phyloP scores from a whole-genome alignment of 1,140 invertebrate genomes.

The Trinorchestia longiramus region DNA sequence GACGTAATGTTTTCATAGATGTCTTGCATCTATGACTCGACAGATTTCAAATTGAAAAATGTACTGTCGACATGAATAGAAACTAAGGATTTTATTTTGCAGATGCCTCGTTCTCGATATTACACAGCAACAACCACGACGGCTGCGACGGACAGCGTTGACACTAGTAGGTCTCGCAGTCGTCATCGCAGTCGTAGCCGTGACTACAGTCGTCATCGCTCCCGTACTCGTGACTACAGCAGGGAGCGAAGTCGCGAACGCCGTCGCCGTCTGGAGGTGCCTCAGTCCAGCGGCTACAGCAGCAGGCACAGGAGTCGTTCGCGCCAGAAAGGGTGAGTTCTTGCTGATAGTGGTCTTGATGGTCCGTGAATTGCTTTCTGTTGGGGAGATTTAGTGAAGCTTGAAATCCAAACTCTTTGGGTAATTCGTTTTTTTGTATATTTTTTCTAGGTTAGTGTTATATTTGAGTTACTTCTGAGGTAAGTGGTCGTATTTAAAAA shows the following conservation, averaged over 20 bases:
- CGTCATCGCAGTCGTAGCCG: background rate
- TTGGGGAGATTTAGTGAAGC: too few species aligned
- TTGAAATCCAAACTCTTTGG: too few species aligned
- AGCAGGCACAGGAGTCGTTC: slow-evolving; percentile 35
- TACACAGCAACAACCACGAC: slow-evolving; percentile 27
- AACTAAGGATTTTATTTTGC: background rate
- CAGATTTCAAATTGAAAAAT: background rate
- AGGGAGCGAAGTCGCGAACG: background rate
- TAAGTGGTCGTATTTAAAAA: too few species aligned
- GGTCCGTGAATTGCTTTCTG: too few species aligned
- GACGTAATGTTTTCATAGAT: background rate
- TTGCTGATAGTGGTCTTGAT: too few species aligned
- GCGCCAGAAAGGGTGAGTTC: slow-evolving; percentile 27
- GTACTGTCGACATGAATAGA: background rate
- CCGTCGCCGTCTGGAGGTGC: slow-evolving; percentile 21
- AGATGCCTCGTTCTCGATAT: slow-evolving; percentile 43
- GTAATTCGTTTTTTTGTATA: too few species aligned
- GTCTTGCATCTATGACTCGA: background rate
- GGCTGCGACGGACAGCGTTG: background rate
- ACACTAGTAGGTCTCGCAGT: slow-evolving; percentile 39
- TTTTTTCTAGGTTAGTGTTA: too few species aligned
- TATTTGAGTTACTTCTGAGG: too few species aligned
- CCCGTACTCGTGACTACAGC: slow-evolving; percentile 21
- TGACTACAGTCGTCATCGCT: background rate
- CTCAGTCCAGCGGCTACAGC: slow-evolving; percentile 41